Base-by-base conservation (phyloP, 2,888 invertebrate genomes). In the Ischnus inquisitorius region DNA sequence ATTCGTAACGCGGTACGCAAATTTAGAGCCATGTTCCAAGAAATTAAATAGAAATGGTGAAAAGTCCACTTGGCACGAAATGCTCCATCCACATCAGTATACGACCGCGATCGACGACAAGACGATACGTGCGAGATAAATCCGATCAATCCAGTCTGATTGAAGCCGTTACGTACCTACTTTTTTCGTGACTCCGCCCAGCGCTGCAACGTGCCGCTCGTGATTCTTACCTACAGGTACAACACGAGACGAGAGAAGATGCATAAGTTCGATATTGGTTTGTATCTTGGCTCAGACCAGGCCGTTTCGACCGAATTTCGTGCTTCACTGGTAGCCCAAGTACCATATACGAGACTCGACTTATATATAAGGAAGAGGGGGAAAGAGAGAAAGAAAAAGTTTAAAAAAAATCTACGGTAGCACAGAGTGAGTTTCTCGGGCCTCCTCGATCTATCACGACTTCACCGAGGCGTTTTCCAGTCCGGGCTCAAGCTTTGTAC, bases 391-490 rank as follows among this genome's bases (percentile, higher is more conserved):
- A n/a, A 43, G 14, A 65, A 22, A 64, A 16, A n/a, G 6, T 8
- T 39, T 19, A 22, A 19, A 41, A 65, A 57, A 34, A 60, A 68
- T 68, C 57, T 28, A 67, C 57, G 25, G 25, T 57, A 28, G 67
- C 57, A 65, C 8, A 5, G 48, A 78, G 34, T 25, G 67, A 82
- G 39, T 48, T 22, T 39, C 71, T 62, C 69, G 72, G 41, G 54
- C 39, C 72, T 54, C 65, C 25, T 25, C 65, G 54, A 71, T 79
- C 79, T 79, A 64, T 79, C 83, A 75, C 79, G 64, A 77, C 82
- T 77, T 77, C 25, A 12, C 34, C 64, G 67, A 72, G 67, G 39
- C 72, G 77, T 82, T 78, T 81, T 75, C 75, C 64, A 54, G 68
- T 39, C 60, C 60, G 34, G 34, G 46, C 75, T 75, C 69, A 41